Evolutionary conservation across 2,888 invertebrate species (phyloP).

Genomic region (Megastigmus dorsalis): DNA sequence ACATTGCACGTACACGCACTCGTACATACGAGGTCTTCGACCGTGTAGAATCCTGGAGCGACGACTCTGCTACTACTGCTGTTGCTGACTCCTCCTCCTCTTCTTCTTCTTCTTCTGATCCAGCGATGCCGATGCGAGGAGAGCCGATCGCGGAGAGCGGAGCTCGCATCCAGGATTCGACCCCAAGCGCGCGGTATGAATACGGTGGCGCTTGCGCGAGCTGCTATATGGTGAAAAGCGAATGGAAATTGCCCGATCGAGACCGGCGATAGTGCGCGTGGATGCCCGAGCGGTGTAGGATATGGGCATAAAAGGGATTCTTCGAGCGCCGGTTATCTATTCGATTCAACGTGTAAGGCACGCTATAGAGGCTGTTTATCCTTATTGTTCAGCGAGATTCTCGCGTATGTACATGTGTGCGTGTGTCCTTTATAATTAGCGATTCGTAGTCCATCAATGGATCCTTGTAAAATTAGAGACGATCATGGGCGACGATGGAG

Average conservation of each 20-base stretch:
- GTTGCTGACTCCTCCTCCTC: background rate
- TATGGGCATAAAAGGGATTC: too few relatives aligned
- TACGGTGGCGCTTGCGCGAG: slow-evolving; percentile 16
- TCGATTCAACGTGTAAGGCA: too few relatives aligned
- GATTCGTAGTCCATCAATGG: too few relatives aligned
- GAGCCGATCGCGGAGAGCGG: background rate
- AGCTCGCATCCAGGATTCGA: slow-evolving; percentile 41
- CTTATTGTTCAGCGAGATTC: too few relatives aligned
- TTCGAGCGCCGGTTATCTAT: too few relatives aligned
- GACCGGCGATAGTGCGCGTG: slow-evolving; percentile 2
- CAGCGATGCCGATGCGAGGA: background rate
- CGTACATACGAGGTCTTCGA: slow-evolving; percentile 31
- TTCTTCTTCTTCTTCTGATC: background rate
- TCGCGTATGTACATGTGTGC: too few relatives aligned
- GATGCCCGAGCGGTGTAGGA: too few relatives aligned
- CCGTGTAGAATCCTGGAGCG: slow-evolving; percentile 47
- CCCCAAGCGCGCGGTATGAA: background rate
- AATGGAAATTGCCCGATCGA: slow-evolving; percentile 3
- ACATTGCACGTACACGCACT: background rate
- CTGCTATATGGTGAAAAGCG: background rate
- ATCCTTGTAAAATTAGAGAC: too few relatives aligned
- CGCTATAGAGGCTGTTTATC: too few relatives aligned
- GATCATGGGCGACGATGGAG: too few relatives aligned
- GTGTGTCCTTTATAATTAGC: too few relatives aligned
- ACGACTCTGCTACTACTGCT: slow-evolving; percentile 7